phyloP scores from a whole-genome alignment of 2,797 vertebrate genomes.

The Phrynocephalus forsythii region DNA sequence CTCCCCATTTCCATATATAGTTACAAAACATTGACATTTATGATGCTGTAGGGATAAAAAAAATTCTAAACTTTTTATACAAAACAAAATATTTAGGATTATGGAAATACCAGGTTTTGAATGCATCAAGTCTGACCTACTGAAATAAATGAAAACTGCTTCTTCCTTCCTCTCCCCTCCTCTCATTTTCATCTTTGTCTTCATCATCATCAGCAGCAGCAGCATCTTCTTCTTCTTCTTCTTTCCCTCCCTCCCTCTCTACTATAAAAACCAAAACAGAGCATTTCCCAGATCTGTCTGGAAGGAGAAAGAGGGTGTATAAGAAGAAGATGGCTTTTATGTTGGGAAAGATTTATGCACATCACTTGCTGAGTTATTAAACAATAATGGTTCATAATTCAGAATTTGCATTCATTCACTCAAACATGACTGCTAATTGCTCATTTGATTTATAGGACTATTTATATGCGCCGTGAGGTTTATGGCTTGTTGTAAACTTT shows the following conservation, averaged over 20 bases:
- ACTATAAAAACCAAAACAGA: constrained; percentile 38
- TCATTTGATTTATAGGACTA: constrained; percentile 63
- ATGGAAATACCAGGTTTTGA: constrained; percentile 41
- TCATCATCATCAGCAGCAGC: too few relatives aligned
- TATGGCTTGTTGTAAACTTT: constrained; percentile 53
- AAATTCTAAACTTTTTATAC: constrained; percentile 34
- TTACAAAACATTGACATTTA: background rate
- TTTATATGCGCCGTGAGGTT: constrained; percentile 51
- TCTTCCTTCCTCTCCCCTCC: too few relatives aligned
- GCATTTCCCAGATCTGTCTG: constrained; percentile 24
- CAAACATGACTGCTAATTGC: constrained; percentile 67
- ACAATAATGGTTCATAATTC: constrained; percentile 69
- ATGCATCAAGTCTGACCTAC: background rate
- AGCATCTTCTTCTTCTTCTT: too few relatives aligned
- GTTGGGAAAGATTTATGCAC: constrained; percentile 67
- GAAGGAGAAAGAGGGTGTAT: constrained; percentile 16
- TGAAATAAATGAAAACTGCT: constrained; percentile 48
- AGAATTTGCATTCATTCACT: constrained; percentile 64
- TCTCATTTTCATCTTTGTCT: background rate
- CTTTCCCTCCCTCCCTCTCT: constrained; percentile 2
- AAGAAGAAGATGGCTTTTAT: constrained; percentile 51
- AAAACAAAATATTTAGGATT: constrained; percentile 53
- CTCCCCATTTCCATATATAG: background rate
- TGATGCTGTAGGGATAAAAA: background rate
- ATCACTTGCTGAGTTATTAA: constrained; percentile 67